These are phyloP conservation scores for Pristis pectinata DNA, from an alignment of 2,797 vertebrate species.

Conservation along the genomic window DNA sequence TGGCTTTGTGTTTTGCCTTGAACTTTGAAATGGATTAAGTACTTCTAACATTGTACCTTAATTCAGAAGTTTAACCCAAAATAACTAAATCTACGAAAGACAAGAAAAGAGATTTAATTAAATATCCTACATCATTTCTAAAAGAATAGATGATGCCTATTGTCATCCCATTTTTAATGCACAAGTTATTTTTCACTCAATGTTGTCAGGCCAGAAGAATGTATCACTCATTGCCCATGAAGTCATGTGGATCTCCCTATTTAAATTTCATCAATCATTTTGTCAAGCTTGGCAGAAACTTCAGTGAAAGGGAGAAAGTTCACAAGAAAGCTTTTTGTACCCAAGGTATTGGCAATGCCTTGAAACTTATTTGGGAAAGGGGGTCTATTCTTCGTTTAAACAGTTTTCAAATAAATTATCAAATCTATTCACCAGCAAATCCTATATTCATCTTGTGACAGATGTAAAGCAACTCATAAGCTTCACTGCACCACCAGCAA, in stretches of 20 bases:
- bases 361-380: background rate
- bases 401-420: conserved; percentile 13
- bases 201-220: conserved; percentile 26
- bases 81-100: background rate
- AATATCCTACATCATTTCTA: background rate
- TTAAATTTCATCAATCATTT: conserved; percentile 36
- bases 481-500: background rate
- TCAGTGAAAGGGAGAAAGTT: background rate
- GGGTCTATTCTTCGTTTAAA: background rate
- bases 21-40: background rate
- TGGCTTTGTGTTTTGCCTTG: conserved; percentile 14
- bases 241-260: conserved; percentile 18
- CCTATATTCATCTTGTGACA: conserved; percentile 8
- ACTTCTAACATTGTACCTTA: background rate
- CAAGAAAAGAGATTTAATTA: background rate
- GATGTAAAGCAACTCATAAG: conserved; percentile 24
- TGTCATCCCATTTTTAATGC: conserved; percentile 6
- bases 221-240: conserved; percentile 9
- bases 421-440: conserved; percentile 8
- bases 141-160: background rate
- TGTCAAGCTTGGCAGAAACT: conserved; percentile 25
- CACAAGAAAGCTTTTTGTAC: conserved; percentile 23
- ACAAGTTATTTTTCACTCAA: background rate
- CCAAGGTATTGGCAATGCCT: background rate
- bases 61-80: background rate